phyloP scores from a whole-genome alignment of 2,888 invertebrate genomes.

The Carterocephalus palaemon region DNA sequence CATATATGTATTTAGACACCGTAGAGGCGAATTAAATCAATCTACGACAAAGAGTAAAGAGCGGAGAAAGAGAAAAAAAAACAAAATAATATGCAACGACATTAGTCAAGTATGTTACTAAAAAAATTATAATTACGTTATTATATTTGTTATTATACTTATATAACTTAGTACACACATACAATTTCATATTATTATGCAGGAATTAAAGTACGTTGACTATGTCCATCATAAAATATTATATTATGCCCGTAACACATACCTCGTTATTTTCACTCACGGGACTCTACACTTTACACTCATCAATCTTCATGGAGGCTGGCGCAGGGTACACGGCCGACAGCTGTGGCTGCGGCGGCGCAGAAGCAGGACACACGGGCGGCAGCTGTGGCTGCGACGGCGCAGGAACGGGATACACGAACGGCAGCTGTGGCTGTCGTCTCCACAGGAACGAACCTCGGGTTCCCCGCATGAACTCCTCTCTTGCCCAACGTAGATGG shows the following conservation, averaged over 20 bases:
- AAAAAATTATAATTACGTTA: background rate
- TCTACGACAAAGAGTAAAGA: too few relatives aligned
- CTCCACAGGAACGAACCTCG: background rate
- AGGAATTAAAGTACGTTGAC: background rate
- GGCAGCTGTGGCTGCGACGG: slow-evolving; percentile 2
- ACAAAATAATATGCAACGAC: background rate
- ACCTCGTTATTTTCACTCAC: slow-evolving; percentile 1
- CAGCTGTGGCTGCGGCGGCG: slow-evolving; percentile 1
- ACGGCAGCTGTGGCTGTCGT: slow-evolving; percentile 1
- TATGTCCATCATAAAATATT: background rate
- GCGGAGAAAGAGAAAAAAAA: too few relatives aligned
- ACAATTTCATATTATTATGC: background rate
- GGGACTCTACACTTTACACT: background rate
- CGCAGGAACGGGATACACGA: background rate
- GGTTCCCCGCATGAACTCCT: background rate
- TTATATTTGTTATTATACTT: background rate
- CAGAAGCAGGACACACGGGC: background rate
- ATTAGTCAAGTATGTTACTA: background rate
- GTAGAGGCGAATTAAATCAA: background rate
- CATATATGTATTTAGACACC: slow-evolving; percentile 1
- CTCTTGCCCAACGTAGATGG: background rate
- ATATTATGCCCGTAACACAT: background rate
- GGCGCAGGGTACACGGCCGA: background rate
- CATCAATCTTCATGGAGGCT: background rate
- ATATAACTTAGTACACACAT: background rate